phyloP scores from a whole-genome alignment of 2,888 invertebrate species.

The Coecobrya sp. region DNA sequence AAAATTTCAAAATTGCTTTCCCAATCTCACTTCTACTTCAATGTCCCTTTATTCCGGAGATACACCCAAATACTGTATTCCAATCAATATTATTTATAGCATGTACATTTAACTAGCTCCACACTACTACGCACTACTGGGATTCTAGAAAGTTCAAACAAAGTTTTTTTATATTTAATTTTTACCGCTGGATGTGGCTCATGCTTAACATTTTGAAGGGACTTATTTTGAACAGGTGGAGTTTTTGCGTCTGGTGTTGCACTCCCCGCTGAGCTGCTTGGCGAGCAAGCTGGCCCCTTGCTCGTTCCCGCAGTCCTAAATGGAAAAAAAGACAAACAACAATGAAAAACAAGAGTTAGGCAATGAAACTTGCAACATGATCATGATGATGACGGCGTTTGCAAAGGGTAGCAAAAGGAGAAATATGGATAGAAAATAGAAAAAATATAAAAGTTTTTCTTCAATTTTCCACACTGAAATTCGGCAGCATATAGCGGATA shows the following conservation, averaged over 20 bases:
- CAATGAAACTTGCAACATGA: constrained; percentile 57
- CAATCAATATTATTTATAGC: neutral
- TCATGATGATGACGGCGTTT: constrained; percentile 17
- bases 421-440: constrained; percentile 10
- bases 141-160: neutral
- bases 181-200: constrained; percentile 93
- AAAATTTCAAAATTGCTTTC: constrained; percentile 14
- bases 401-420: constrained; percentile 5
- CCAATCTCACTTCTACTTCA: neutral
- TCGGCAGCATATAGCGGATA: constrained; percentile 42
- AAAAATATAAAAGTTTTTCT: neutral
- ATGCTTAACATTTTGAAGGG: constrained; percentile 92
- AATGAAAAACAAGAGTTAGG: constrained; percentile 53
- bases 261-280: constrained; percentile 86
- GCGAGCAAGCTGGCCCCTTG: constrained; percentile 87
- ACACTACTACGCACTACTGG: neutral
- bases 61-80: neutral
- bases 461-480: constrained; percentile 32
- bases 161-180: constrained; percentile 60
- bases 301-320: constrained; percentile 88
- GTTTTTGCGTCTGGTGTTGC: constrained; percentile 88
- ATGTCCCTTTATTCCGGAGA: neutral
- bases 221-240: constrained; percentile 92
- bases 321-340: constrained; percentile 37
- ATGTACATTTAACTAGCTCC: neutral